phyloP scores from a whole-genome alignment of 2,797 vertebrate genomes.

The Buphagus erythrorhynchus region DNA sequence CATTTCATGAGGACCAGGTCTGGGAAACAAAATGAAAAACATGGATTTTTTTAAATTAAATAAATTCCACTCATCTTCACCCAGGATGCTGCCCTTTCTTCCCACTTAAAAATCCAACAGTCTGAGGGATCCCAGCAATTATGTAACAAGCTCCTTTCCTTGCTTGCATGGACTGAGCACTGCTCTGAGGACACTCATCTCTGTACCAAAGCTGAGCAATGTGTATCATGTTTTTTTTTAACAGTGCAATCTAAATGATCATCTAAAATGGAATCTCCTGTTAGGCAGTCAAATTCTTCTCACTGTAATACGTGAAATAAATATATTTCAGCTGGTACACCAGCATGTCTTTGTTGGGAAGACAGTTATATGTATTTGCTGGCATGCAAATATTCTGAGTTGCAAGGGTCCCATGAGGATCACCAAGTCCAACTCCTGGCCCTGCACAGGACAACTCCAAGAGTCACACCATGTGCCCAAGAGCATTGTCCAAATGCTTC shows the following conservation, averaged over 20 bases:
- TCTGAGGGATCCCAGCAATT: not conserved
- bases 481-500: not conserved
- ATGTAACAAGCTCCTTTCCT: not conserved
- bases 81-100: not conserved
- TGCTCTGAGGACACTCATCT: not conserved
- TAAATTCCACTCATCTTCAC: not conserved
- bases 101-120: not conserved
- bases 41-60: not conserved
- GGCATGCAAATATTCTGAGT: not conserved
- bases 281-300: not conserved
- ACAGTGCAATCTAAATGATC: not conserved
- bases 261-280: not conserved
- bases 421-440: not conserved
- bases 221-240: not conserved
- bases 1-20: constrained; percentile 69
- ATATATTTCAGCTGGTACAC: not conserved
- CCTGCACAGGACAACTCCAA: not conserved
- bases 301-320: not conserved
- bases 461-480: not conserved
- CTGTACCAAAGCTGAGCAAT: not conserved
- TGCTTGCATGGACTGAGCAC: not conserved
- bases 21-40: constrained; percentile 72
- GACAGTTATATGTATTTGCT: not conserved
- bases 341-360: not conserved
- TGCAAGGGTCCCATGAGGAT: not conserved